These are phyloP conservation scores for Pelobates fuscus DNA, from an alignment of 2,113 vertebrate species.

Conservation along the genomic window DNA sequence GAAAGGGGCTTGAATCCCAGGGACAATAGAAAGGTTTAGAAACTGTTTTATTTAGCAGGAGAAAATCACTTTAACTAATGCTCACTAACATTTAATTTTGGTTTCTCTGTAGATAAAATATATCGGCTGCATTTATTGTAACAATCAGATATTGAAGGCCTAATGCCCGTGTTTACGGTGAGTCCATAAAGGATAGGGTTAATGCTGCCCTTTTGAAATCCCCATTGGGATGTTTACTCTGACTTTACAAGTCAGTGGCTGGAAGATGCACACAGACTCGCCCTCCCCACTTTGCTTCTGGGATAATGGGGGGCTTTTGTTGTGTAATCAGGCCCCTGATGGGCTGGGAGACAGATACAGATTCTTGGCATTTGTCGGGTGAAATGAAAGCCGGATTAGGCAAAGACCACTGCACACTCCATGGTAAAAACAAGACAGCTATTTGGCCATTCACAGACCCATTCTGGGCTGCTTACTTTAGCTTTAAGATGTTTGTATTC, in stretches of 20 bases:
- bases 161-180: too few species aligned
- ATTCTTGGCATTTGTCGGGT: constrained; percentile 92
- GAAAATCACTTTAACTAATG: too few species aligned
- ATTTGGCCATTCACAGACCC: constrained; percentile 73
- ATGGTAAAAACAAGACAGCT: constrained; percentile 85
- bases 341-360: constrained; percentile 82
- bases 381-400: constrained; percentile 96
- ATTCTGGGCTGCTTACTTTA: constrained; percentile 75
- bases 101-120: too few species aligned
- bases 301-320: constrained; percentile 89
- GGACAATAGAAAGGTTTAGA: too few species aligned
- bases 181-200: too few species aligned
- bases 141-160: too few species aligned
- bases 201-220: constrained; percentile 16
- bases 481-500: constrained; percentile 83
- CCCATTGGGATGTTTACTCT: constrained; percentile 65
- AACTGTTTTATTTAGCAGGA: too few species aligned
- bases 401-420: constrained; percentile 85
- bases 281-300: constrained; percentile 76
- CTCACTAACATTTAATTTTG: too few species aligned
- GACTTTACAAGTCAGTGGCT: constrained; percentile 80
- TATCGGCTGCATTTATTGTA: too few species aligned
- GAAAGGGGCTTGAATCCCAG: too few species aligned
- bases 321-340: constrained; percentile 90
- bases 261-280: constrained; percentile 64